Evolutionary conservation across 2,797 vertebrate genomes (phyloP).

Genomic region (Sebastolobus altivelis): DNA sequence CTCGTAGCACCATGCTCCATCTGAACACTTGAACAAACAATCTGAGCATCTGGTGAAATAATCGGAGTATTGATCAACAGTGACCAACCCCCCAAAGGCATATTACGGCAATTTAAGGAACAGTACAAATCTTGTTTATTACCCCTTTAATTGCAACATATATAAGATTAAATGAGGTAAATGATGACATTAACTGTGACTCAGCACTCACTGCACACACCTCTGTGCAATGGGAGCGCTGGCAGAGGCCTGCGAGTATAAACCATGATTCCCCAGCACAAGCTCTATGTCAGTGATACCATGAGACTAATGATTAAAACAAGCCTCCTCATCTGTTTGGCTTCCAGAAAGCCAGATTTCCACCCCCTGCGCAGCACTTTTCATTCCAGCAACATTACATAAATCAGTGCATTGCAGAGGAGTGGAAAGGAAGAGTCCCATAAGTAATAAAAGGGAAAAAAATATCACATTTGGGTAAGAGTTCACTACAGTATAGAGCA

Average conservation of each 20-base stretch:
- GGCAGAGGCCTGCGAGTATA: slow-evolving; percentile 42
- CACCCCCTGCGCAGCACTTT: slow-evolving; percentile 77
- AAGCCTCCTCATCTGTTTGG: slow-evolving; percentile 76
- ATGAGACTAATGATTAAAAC: slow-evolving; percentile 82
- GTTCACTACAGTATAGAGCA: slow-evolving; percentile 56
- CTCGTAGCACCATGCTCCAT: slow-evolving; percentile 51
- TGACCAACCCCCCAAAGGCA: slow-evolving; percentile 43
- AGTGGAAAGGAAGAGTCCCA: slow-evolving; percentile 73
- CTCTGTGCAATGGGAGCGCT: slow-evolving; percentile 44
- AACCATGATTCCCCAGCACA: slow-evolving; percentile 55
- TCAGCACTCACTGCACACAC: slow-evolving; percentile 30
- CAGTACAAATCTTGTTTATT: slow-evolving; percentile 30
- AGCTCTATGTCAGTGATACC: slow-evolving; percentile 72
- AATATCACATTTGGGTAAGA: slow-evolving; percentile 62
- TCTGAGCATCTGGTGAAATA: slow-evolving; percentile 75
- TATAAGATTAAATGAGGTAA: slow-evolving; percentile 37
- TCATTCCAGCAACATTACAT: slow-evolving; percentile 80
- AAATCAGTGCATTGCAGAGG: slow-evolving; percentile 73
- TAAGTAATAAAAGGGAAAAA: slow-evolving; percentile 58
- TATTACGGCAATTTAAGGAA: slow-evolving; percentile 1
- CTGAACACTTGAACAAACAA: slow-evolving; percentile 71
- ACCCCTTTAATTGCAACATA: slow-evolving; percentile 31
- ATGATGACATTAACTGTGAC: slow-evolving; percentile 34
- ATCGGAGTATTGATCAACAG: slow-evolving; percentile 72
- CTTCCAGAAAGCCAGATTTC: slow-evolving; percentile 74